phyloP scores from a whole-genome alignment of 2,113 vertebrate species.

The Potamarius usumacintae region DNA sequence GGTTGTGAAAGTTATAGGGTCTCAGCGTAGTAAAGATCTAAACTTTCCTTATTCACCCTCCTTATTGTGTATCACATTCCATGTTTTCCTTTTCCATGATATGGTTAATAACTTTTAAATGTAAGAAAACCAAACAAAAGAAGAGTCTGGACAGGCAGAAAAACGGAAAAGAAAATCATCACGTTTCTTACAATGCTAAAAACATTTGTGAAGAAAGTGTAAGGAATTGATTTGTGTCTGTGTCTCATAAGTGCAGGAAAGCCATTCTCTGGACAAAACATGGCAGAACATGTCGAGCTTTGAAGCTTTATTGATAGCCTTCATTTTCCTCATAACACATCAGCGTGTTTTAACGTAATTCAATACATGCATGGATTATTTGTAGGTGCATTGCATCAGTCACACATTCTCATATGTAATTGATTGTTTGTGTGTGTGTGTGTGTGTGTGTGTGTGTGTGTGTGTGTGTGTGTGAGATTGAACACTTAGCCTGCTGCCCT shows the following conservation, averaged over 20 bases:
- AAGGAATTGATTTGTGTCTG: neutral
- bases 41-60: neutral
- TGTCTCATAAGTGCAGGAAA: neutral
- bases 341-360: neutral
- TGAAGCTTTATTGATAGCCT: neutral
- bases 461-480: slow-evolving; percentile 36
- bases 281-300: neutral
- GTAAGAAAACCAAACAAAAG: neutral
- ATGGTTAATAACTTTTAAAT: neutral
- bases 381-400: neutral
- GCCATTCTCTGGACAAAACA: neutral
- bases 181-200: neutral
- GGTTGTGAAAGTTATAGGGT: neutral
- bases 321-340: neutral
- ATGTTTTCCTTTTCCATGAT: neutral
- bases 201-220: neutral
- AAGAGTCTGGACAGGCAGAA: neutral
- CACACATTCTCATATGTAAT: slow-evolving; percentile 11
- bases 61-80: neutral
- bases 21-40: neutral
- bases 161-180: neutral
- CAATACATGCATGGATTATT: neutral
- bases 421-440: slow-evolving; percentile 40
- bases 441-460: slow-evolving; percentile 12
- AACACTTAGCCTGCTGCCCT: slow-evolving; percentile 31